Percentiles rank a stretch among this genome's conserved stretches.
Conservation (phyloP, 2,797 vertebrate genomes). For the Chromis chromis region DNA sequence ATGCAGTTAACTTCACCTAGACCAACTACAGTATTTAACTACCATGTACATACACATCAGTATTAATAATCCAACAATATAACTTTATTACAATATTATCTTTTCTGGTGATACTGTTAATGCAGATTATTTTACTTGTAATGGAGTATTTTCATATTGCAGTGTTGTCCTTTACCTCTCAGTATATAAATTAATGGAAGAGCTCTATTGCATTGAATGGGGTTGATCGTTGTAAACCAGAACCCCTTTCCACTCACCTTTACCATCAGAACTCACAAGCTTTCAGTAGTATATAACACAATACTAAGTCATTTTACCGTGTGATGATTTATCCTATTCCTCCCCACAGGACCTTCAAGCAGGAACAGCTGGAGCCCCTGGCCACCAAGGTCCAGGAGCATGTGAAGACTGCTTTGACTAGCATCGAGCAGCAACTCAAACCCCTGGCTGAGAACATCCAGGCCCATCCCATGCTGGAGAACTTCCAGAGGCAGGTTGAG, state of each 20-base stretch:
- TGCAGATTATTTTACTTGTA: too few species aligned
- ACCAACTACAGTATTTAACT: too few species aligned
- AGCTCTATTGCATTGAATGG: too few species aligned
- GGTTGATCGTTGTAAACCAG: too few species aligned
- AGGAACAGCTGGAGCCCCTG: slow-evolving; percentile 71
- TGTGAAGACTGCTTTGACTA: slow-evolving; percentile 15
- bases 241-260: not conserved
- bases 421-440: slow-evolving; percentile 59
- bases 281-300: too few species aligned
- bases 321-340: not conserved
- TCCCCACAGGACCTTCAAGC: slow-evolving; percentile 64
- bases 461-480: slow-evolving; percentile 54
- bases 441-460: slow-evolving; percentile 60
- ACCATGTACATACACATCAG: too few species aligned
- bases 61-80: too few species aligned
- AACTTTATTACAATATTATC: too few species aligned
- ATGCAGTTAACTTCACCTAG: too few species aligned
- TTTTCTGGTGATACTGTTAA: too few species aligned
- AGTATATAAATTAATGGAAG: not conserved
- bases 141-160: not conserved
- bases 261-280: too few species aligned
- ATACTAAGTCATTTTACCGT: too few species aligned
- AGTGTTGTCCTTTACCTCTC: not conserved
- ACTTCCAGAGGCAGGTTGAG: slow-evolving; percentile 66
- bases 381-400: slow-evolving; percentile 63